phyloP scores from a whole-genome alignment of 2,113 vertebrate genomes.

The Prunella fulvescens region DNA sequence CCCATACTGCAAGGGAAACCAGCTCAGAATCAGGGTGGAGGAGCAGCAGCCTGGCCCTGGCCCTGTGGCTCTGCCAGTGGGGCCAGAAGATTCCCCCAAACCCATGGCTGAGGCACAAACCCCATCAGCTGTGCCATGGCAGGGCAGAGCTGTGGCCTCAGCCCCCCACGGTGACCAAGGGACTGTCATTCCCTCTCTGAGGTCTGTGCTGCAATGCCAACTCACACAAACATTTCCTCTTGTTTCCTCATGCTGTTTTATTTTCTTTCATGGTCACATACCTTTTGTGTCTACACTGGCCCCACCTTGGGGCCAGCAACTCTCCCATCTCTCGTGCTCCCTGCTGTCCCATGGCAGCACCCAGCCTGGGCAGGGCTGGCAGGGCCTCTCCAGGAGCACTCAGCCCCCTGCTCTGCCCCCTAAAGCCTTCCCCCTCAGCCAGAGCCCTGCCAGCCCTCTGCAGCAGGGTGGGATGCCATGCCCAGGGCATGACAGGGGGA shows the following conservation, averaged over 20 bases:
- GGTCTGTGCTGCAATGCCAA: not conserved
- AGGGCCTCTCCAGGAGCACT: not conserved
- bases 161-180: not conserved
- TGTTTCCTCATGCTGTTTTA: not conserved
- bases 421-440: not conserved
- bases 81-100: not conserved
- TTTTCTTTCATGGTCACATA: not conserved
- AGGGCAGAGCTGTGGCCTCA: not conserved
- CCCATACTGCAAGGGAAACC: slow-evolving; percentile 76
- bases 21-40: not conserved
- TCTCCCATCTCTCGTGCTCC: not conserved
- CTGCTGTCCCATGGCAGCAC: not conserved
- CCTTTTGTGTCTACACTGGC: not conserved
- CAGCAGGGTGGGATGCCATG: not conserved
- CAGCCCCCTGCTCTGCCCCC: rapidly evolving
- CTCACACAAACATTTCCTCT: not conserved
- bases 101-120: not conserved
- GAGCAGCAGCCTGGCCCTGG: not conserved
- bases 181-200: not conserved
- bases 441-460: not conserved
- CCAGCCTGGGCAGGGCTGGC: not conserved
- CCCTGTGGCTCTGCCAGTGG: not conserved
- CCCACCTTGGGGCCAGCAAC: not conserved
- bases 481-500: not conserved
- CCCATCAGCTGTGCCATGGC: rapidly evolving